Percentiles rank a stretch among this genome's conserved stretches.
These are phyloP conservation scores for Cyphomyrus discorhynchus DNA, from an alignment of 2,113 vertebrate genomes.

Conservation along the genomic window DNA sequence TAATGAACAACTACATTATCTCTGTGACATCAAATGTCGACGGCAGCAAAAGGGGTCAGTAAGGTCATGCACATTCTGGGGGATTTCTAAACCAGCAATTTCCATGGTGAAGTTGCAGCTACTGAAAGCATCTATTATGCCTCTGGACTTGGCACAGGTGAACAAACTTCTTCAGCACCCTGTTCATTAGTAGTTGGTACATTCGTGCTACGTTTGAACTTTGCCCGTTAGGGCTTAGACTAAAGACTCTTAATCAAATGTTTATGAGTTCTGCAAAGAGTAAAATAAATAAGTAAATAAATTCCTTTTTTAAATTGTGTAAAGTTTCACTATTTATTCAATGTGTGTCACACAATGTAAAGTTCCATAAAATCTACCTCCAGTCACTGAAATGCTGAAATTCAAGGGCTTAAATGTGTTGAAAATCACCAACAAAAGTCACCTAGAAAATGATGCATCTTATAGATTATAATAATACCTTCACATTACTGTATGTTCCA, in stretches of 20 bases:
- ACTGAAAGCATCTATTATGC: conserved; percentile 80
- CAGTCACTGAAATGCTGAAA: background rate
- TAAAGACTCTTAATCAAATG: background rate
- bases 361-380: background rate
- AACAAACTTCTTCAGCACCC: conserved; percentile 54
- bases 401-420: background rate
- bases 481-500: background rate
- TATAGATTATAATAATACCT: background rate
- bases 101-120: conserved; percentile 62
- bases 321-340: conserved; percentile 25
- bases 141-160: conserved; percentile 51
- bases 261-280: background rate
- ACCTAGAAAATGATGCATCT: background rate
- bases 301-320: background rate
- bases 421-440: background rate
- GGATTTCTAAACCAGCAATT: conserved; percentile 76
- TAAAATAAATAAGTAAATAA: background rate
- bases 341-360: background rate
- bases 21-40: conserved; percentile 52
- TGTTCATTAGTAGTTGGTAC: conserved; percentile 64
- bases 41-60: conserved; percentile 55
- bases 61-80: conserved; percentile 72
- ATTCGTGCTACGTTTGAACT: conserved; percentile 56
- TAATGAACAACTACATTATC: conserved; percentile 75
- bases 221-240: conserved; percentile 43